Conservation (phyloP, 2,797 vertebrate species). For the Syngnathus rostellatus region DNA sequence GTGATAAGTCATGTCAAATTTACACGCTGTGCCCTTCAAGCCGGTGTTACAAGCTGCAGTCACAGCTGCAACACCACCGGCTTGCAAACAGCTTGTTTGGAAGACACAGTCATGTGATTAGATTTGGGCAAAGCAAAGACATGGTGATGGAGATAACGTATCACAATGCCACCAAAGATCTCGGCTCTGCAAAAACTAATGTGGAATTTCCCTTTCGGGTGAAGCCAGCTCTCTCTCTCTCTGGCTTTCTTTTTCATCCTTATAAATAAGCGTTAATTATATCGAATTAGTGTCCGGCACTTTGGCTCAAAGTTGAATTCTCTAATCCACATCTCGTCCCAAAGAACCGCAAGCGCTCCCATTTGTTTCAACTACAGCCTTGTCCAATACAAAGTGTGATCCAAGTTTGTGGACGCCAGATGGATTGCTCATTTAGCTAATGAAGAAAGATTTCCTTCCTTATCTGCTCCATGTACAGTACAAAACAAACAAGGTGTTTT, state of each 20-base stretch:
- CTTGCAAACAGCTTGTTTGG: constrained; percentile 6
- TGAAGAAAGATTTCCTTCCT: constrained; percentile 8
- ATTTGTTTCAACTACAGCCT: constrained; percentile 14
- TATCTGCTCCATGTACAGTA: constrained; percentile 7
- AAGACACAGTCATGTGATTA: neutral
- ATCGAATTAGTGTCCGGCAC: constrained; percentile 11
- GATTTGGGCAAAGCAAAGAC: neutral
- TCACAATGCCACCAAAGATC: constrained; percentile 34
- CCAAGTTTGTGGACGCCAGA: constrained; percentile 20
- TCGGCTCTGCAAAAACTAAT: constrained; percentile 42
- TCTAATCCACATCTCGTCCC: constrained; percentile 13
- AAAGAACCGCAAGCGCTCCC: constrained; percentile 13
- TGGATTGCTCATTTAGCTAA: constrained; percentile 24
- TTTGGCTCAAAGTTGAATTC: constrained; percentile 11
- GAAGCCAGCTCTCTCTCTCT: constrained; percentile 32
- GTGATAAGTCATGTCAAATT: constrained; percentile 63
- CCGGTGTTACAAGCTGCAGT: constrained; percentile 51
- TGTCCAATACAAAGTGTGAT: constrained; percentile 12
- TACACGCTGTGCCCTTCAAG: constrained; percentile 50
- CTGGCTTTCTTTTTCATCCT: constrained; percentile 16
- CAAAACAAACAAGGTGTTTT: constrained; percentile 6
- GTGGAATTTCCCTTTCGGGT: constrained; percentile 55
- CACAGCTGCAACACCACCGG: constrained; percentile 27
- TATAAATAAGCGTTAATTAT: constrained; percentile 11
- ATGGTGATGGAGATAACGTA: neutral